Evolutionary conservation across 2,888 invertebrate species (phyloP).

Genomic region (Harpagoxenus sublaevis): DNA sequence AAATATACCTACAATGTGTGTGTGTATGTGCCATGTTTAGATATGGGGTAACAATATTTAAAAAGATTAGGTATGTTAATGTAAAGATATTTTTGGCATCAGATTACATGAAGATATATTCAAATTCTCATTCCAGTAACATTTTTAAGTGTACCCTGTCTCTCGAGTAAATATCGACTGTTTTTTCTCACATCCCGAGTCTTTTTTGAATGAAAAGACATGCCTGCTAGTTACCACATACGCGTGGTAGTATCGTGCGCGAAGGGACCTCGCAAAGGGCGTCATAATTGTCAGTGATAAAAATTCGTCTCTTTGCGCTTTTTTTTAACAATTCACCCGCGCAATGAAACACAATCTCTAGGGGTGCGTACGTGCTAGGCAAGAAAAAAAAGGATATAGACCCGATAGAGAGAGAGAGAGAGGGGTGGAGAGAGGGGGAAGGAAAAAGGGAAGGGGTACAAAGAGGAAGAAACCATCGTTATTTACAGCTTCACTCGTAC

Average conservation of each 20-base stretch:
- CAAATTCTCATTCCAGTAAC: neutral
- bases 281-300: conserved; percentile 78
- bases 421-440: neutral
- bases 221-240: conserved; percentile 44
- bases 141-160: neutral
- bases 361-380: conserved; percentile 29
- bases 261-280: conserved; percentile 72
- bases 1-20: too few species aligned
- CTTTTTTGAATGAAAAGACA: conserved; percentile 7
- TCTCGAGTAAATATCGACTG: conserved; percentile 15
- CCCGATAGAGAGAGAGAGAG: neutral
- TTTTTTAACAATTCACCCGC: conserved; percentile 44
- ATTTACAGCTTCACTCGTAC: conserved; percentile 60
- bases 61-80: neutral
- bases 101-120: neutral
- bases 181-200: neutral
- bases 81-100: neutral
- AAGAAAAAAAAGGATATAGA: conserved; percentile 9
- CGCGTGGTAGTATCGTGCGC: neutral
- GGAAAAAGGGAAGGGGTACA: neutral
- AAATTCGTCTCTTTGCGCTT: conserved; percentile 70
- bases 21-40: neutral
- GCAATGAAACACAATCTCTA: conserved; percentile 58
- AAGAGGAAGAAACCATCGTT: conserved; percentile 39
- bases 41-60: neutral